These are phyloP conservation scores for Athalia rosae DNA, from an alignment of 2,888 invertebrate genomes.

Conservation along the genomic window DNA sequence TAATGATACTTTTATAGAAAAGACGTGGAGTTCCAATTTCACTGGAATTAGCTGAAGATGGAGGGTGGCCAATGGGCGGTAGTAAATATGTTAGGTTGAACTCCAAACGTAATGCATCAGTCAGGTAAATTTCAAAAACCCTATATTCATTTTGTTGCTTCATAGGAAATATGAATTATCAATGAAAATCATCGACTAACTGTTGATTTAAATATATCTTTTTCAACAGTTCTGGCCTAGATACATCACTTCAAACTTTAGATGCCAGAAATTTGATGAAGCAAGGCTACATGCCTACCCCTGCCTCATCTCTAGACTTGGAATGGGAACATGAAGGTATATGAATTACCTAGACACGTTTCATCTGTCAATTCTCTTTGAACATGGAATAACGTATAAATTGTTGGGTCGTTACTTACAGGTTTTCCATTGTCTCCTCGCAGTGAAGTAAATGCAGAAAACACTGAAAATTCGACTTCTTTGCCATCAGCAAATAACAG, in stretches of 20 bases:
- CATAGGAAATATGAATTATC: background rate
- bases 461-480: conserved; percentile 58
- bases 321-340: conserved; percentile 83
- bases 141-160: conserved; percentile 6
- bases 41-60: conserved; percentile 66
- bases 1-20: conserved; percentile 56
- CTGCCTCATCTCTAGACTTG: conserved; percentile 81
- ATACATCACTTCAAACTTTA: conserved; percentile 78
- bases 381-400: background rate
- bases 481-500: conserved; percentile 62
- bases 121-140: conserved; percentile 57
- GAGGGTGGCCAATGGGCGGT: conserved; percentile 61
- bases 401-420: conserved; percentile 46
- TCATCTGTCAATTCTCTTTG: background rate
- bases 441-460: conserved; percentile 54
- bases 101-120: conserved; percentile 61
- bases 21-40: conserved; percentile 63
- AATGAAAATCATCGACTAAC: background rate
- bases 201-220: background rate
- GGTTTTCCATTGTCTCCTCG: conserved; percentile 60
- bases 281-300: conserved; percentile 74
- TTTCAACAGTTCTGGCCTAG: conserved; percentile 69
- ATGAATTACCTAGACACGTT: background rate
- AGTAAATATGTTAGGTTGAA: conserved; percentile 64
- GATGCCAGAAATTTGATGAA: conserved; percentile 76